Evolutionary conservation across 53 echinoderm and acorn worm genomes (phyloP).

Genomic region (Mesocentrotus franciscanus): DNA sequence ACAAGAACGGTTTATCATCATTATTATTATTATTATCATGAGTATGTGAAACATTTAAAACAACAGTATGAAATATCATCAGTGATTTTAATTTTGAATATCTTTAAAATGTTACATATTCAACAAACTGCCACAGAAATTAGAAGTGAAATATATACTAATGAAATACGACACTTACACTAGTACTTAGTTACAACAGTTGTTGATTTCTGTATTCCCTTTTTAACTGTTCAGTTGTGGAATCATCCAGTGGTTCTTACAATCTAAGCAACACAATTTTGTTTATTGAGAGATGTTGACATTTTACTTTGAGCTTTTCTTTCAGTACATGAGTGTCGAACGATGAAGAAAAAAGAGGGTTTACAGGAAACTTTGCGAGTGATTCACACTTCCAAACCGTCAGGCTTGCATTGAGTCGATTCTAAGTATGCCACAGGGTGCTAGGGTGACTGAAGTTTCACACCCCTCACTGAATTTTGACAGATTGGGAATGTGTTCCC

Average conservation of each 20-base stretch:
- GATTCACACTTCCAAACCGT: constrained; percentile 52
- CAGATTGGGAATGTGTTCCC: constrained; percentile 14
- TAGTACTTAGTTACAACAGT: background rate
- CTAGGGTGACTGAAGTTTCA: constrained; percentile 24
- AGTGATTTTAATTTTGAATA: no score
- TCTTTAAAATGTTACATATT: no score
- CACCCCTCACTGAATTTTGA: constrained; percentile 12
- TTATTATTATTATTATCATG: no score
- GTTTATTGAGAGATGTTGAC: background rate
- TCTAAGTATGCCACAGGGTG: constrained; percentile 36
- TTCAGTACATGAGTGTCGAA: background rate
- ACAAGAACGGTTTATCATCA: no score
- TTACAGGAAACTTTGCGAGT: constrained; percentile 53
- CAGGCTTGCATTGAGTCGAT: background rate
- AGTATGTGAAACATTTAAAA: no score
- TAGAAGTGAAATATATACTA: no score
- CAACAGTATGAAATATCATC: no score
- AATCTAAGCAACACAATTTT: background rate
- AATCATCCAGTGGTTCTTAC: background rate
- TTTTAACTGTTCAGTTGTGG: background rate
- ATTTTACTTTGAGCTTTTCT: constrained; percentile 4
- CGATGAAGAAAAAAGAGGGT: background rate
- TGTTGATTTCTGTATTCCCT: background rate
- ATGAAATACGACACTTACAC: no score
- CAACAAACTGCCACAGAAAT: no score